Conservation (phyloP, 2,888 invertebrate genomes). For the Heliothis peltigera region DNA sequence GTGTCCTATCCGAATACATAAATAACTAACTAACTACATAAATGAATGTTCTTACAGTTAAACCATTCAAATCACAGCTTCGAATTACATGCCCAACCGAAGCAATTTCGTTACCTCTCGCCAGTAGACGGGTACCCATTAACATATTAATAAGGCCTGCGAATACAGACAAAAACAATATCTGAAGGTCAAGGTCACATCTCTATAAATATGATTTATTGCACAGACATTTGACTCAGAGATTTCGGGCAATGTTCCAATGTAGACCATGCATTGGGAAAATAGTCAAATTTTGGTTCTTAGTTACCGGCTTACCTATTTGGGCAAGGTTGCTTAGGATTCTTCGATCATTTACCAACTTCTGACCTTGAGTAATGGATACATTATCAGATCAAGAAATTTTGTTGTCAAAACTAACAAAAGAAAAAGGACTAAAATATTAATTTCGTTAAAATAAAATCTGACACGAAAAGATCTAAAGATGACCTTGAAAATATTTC, state of each 20-base stretch:
- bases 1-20: too few relatives aligned
- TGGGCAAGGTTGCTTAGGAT: background rate
- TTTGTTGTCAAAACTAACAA: background rate
- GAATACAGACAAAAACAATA: conserved; percentile 53
- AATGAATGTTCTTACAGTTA: conserved; percentile 1
- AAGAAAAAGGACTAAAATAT: background rate
- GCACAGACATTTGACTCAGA: conserved; percentile 26
- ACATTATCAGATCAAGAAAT: background rate
- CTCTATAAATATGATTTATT: conserved; percentile 56
- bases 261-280: conserved; percentile 18
- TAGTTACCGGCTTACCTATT: too few relatives aligned
- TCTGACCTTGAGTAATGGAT: background rate
- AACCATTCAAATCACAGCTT: conserved; percentile 37
- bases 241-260: conserved; percentile 59
- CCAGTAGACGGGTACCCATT: conserved; percentile 41
- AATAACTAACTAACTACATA: too few relatives aligned
- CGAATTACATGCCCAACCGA: conserved; percentile 30
- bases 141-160: conserved; percentile 52
- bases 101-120: conserved; percentile 50
- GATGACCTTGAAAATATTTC: background rate
- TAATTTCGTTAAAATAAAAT: background rate
- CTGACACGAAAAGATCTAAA: background rate
- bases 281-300: conserved; percentile 19
- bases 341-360: background rate
- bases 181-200: conserved; percentile 44